Evolutionary conservation across 1,140 invertebrate genomes (phyloP).

Genomic region (Coenobita brevimanus): DNA sequence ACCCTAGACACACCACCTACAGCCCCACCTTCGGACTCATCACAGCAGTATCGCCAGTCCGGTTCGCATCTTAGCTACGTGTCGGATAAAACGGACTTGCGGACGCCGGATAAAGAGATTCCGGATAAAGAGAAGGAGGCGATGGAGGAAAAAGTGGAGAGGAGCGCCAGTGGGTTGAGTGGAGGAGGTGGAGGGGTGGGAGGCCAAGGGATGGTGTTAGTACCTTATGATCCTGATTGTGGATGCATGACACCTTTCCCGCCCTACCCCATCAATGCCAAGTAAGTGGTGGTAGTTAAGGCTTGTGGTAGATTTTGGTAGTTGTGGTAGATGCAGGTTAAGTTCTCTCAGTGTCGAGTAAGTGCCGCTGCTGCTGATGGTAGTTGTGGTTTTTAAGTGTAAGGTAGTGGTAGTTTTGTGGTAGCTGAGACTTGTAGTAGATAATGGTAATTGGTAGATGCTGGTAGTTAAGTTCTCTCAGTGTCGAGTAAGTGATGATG

Average conservation of each 20-base stretch:
- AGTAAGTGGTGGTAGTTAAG: conserved; percentile 50
- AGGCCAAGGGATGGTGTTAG: conserved; percentile 44
- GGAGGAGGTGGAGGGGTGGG: conserved; percentile 16
- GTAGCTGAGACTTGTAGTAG: no score
- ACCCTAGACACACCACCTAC: conserved; percentile 59
- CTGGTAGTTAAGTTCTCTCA: no score
- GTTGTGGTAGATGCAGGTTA: no score
- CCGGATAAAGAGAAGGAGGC: conserved; percentile 65
- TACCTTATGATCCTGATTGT: conserved; percentile 63
- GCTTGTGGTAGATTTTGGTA: no score
- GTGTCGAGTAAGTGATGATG: no score
- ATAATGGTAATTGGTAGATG: no score
- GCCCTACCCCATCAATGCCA: conserved; percentile 62
- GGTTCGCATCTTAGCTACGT: conserved; percentile 67
- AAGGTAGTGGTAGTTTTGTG: not conserved
- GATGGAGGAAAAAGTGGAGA: conserved; percentile 59
- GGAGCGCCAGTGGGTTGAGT: conserved; percentile 63
- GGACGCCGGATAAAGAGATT: conserved; percentile 30
- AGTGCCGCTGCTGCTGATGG: no score
- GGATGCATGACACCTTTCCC: conserved; percentile 63
- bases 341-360: conserved; percentile 62
- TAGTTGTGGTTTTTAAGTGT: no score
- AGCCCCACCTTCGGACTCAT: conserved; percentile 47
- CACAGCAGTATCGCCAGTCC: conserved; percentile 61
- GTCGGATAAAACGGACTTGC: conserved; percentile 62